Base-by-base conservation (phyloP, 2,888 invertebrate genomes). In the Acanthosepion lycidas region DNA sequence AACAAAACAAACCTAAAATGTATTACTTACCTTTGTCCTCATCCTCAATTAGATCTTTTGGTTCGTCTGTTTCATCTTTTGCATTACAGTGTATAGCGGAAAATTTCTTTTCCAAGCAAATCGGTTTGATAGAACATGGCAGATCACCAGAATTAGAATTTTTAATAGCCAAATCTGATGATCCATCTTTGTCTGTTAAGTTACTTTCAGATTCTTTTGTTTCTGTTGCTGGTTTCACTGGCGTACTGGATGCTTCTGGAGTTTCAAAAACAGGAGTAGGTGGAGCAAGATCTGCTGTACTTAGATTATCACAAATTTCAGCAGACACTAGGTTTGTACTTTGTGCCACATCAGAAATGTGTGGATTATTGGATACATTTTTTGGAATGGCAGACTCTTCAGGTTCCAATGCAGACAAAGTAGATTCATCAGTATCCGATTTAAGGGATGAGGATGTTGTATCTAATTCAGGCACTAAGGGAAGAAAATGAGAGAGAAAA, bases 41-140 rank as follows among this genome's bases (percentile, higher is more conserved):
- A 49, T 92, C 51, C 18, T 93, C 92, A 18, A 23, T 23, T 20
- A 59, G 59, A 23, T 59, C 59, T 23, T 59, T 59, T n/a, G 28
- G 23, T 93, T 93, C 93, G 9, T 93, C 53, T n/a, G 18, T 49
- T 48, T 12, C 28, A 53, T 93, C 93, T 51, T 93, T 53, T 18
- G 1, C 26, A 28, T 92, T 48, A 26, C 28, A 26, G 28, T 92
- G 3, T 6, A 49, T 28, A 49, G 49, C 28, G 5, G 28, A 51
- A n/a, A 53, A n/a, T 53, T 93, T 93, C 8, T n/a, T 93, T 93
- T 93, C 93, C 28, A 49, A 93, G n/a, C 28, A 93, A 93, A 93
- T 53, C 6, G 93, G 93, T 93, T 93, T 93, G 28, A 93, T 93
- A 93, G 53, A 93, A n/a, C 28, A 93, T 28, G n/a, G 33, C 49